A percentile compares a stretch with the other conserved stretches of the same genome.
Evolutionary conservation across 2,113 vertebrate species (phyloP).

Genomic region (Heterotilapia buettikoferi): DNA sequence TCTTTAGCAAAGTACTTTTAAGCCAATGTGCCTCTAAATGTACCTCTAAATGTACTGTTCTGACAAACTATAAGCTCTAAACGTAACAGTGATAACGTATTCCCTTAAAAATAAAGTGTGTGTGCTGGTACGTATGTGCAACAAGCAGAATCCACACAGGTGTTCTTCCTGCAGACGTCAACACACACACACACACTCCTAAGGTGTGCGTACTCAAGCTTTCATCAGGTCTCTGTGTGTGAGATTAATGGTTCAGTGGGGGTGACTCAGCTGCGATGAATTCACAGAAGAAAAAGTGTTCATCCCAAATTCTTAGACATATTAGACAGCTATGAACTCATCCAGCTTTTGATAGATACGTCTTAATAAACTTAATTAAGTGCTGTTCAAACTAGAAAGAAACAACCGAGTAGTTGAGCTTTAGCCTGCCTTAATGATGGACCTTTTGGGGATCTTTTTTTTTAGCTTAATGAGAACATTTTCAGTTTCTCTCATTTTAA

Average conservation of each 20-base stretch:
- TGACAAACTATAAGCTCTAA: not conserved
- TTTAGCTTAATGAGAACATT: not conserved
- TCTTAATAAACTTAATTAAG: not conserved
- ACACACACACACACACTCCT: not conserved
- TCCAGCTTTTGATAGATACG: not conserved
- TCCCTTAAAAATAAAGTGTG: not conserved
- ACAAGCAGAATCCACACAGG: constrained; percentile 37
- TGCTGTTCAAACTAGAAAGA: not conserved
- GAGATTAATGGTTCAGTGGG: constrained; percentile 39
- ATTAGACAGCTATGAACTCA: constrained; percentile 38
- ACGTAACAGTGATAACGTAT: not conserved
- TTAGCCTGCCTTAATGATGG: not conserved
- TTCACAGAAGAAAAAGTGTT: constrained; percentile 29
- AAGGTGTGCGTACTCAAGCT: constrained; percentile 8
- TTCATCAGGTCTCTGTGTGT: constrained; percentile 26
- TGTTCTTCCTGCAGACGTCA: constrained; percentile 48
- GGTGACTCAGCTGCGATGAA: constrained; percentile 56
- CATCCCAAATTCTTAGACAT: constrained; percentile 43
- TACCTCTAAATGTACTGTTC: not conserved
- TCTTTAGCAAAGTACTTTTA: not conserved
- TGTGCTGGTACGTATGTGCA: not conserved
- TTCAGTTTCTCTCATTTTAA: not conserved
- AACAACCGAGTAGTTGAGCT: not conserved
- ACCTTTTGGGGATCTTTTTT: not conserved
- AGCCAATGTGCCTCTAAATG: not conserved